phyloP scores from a whole-genome alignment of 1,140 invertebrate genomes.

The Tribolium madens region DNA sequence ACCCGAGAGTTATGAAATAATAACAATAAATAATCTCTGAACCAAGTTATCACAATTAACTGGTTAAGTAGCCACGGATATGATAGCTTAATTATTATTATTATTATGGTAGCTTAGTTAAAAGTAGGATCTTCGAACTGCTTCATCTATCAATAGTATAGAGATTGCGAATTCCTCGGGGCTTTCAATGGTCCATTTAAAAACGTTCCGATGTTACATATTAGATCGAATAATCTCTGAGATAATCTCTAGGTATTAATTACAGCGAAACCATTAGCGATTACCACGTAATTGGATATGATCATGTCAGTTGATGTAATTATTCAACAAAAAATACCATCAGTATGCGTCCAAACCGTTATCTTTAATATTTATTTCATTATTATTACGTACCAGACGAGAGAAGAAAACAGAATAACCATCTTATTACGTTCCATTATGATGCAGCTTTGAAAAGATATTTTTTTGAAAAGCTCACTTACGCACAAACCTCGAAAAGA shows the following conservation, averaged over 20 bases:
- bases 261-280: conserved; percentile 25
- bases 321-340: conserved; percentile 15
- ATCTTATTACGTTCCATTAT: conserved; percentile 27
- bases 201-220: neutral
- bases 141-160: too few species aligned
- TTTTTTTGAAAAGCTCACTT: neutral
- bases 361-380: conserved; percentile 31
- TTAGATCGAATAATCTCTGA: conserved; percentile 11
- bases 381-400: conserved; percentile 24
- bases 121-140: too few species aligned
- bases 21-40: too few species aligned
- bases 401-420: conserved; percentile 33
- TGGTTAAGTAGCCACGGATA: too few species aligned
- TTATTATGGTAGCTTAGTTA: too few species aligned
- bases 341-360: conserved; percentile 18
- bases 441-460: conserved; percentile 1
- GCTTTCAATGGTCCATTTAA: neutral
- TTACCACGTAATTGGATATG: conserved; percentile 24
- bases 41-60: too few species aligned
- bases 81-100: too few species aligned
- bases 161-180: too few species aligned
- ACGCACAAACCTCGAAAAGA: conserved; percentile 11
- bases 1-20: too few species aligned
- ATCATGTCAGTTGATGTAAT: conserved; percentile 37
- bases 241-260: conserved; percentile 24